Base-by-base conservation (phyloP, 2,797 vertebrate species). In the Darevskia mixta region DNA sequence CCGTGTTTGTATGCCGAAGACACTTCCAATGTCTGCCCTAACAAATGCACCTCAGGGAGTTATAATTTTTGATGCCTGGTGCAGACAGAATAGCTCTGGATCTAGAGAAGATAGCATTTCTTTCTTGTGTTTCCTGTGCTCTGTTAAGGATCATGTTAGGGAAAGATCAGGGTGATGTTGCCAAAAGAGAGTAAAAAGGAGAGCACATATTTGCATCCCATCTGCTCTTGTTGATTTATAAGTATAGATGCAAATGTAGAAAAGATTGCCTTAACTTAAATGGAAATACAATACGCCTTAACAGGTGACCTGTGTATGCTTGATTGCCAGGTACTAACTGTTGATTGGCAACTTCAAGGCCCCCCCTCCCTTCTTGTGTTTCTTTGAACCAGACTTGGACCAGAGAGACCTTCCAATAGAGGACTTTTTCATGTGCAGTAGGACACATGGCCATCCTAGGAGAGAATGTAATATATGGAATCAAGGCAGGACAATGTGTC, bases 31-130 rank as follows among this genome's bases (percentile, higher is more conserved):
- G 89, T 95, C 93, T 94, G 92, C 88, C 93, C 84, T 75, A 92
- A 92, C 85, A 95, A 92, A 91, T 87, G 85, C 82, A 91, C 91
- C 92, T 95, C 88, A 32, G 92, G 93, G 93, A 94, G 88, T 85
- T 95, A 92, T 93, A 92, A 91, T 95, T 95, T 93, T 94, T 88
- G 90, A 92, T 91, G 89, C 35, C 3, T 86, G 15, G 86, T 91
- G 90, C 90, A 89, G 91, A 88, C 82, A 93, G 87, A 93, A 86
- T 85, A 75, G 90, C 91, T 91, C 93, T 95, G 87, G 86, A 89
- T 92, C 91, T 81, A 82, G 72, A 90, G 89, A 85, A 90, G 71
- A 88, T 89, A 91, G 83, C 86, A 86, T 91, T 90, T 91, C 90
- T 73, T 81, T 88, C 35, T 92, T 91, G 83, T 87, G 81, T 91